phyloP scores from a whole-genome alignment of 2,888 invertebrate species.

The Xanthostigma xanthostigma region DNA sequence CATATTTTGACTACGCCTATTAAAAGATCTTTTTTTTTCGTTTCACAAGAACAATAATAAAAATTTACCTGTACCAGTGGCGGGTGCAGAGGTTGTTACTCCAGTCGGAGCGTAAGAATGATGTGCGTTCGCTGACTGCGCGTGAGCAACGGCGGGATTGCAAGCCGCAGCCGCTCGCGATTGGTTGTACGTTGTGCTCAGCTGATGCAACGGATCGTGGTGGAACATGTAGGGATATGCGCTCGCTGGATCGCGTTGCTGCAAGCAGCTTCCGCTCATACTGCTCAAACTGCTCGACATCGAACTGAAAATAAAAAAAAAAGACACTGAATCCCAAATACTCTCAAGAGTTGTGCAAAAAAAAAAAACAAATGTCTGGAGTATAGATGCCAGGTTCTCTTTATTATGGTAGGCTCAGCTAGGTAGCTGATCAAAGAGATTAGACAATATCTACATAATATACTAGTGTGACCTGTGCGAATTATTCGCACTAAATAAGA shows the following conservation, averaged over 20 bases:
- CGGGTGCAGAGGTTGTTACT: conserved; percentile 32
- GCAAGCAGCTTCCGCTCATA: conserved; percentile 67
- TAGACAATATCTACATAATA: too few species aligned
- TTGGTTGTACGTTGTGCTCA: conserved; percentile 57
- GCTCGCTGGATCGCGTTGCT: conserved; percentile 51
- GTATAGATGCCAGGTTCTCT: too few species aligned
- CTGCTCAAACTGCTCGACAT: conserved; percentile 71
- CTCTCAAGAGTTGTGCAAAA: not conserved
- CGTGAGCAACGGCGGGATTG: conserved; percentile 60
- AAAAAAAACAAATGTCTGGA: too few species aligned
- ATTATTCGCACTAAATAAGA: too few species aligned
- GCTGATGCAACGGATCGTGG: conserved; percentile 65
- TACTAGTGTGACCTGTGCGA: too few species aligned
- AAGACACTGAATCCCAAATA: not conserved
- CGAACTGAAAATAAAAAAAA: conserved; percentile 44
- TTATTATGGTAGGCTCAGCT: too few species aligned
- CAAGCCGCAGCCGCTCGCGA: conserved; percentile 47
- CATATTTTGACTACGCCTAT: too few species aligned
- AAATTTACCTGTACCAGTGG: conserved; percentile 30
- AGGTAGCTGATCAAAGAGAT: too few species aligned
- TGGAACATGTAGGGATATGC: conserved; percentile 85
- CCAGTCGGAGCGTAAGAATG: conserved; percentile 40
- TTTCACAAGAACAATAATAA: conserved; percentile 13
- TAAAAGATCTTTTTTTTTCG: not conserved
- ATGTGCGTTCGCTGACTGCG: conserved; percentile 58